Conservation (phyloP, 1,140 invertebrate species). For the Drosophila baimaii region DNA sequence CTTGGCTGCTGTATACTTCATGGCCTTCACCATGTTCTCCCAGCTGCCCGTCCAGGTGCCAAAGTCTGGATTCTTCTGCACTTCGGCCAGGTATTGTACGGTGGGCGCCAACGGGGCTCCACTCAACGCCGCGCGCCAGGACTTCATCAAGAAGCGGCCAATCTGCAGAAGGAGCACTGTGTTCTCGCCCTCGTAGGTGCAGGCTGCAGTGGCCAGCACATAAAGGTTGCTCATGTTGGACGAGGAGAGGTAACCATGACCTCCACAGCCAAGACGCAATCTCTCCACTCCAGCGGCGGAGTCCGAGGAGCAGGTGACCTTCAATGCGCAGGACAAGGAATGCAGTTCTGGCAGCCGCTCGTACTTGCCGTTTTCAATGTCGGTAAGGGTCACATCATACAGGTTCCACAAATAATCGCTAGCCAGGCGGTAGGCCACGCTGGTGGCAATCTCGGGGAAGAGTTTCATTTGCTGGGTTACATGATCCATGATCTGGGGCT, state of each 20-base stretch:
- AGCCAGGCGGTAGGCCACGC: conserved; percentile 90
- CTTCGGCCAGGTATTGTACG: conserved; percentile 87
- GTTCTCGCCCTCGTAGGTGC: conserved; percentile 98
- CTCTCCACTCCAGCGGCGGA: conserved; percentile 90
- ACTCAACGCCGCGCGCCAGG: conserved; percentile 87
- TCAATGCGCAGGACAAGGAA: conserved; percentile 94
- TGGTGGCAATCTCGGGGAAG: conserved; percentile 92
- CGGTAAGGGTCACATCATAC: conserved; percentile 91
- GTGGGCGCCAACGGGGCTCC: conserved; percentile 87
- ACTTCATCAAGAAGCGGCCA: conserved; percentile 91
- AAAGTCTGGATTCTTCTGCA: conserved; percentile 71
- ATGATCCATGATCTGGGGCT: conserved; percentile 96
- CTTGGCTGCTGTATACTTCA: conserved; percentile 89
- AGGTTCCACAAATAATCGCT: conserved; percentile 91
- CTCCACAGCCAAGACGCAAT: conserved; percentile 93
- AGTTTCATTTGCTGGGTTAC: conserved; percentile 97
- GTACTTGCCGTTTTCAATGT: conserved; percentile 91
- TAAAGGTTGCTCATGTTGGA: conserved; percentile 93
- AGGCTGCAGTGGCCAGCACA: conserved; percentile 90
- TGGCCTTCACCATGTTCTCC: conserved; percentile 87
- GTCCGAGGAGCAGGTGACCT: conserved; percentile 92
- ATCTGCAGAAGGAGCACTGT: conserved; percentile 96
- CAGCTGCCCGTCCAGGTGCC: conserved; percentile 87
- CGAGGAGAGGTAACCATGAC: conserved; percentile 95
- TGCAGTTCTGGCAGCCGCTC: conserved; percentile 93